A percentile compares a stretch with the other conserved stretches of the same genome.
Conservation (phyloP, 1,140 invertebrate species). For the Lordiphosa collinella region DNA sequence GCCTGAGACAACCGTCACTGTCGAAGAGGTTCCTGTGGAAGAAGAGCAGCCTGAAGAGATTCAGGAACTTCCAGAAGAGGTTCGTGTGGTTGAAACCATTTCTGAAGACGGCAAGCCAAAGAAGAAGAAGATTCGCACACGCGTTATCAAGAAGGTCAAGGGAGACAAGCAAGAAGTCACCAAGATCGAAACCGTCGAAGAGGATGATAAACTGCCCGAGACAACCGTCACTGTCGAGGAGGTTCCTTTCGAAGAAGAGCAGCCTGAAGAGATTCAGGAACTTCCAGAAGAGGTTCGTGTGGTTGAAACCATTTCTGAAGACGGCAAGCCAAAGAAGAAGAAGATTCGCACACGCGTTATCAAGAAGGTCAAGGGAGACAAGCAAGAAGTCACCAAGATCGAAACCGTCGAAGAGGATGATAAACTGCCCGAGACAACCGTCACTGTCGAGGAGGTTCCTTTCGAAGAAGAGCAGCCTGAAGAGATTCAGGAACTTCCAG, state of each 20-base stretch:
- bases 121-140: slow-evolving; percentile 4
- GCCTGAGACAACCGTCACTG: not conserved
- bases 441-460: slow-evolving; percentile 32
- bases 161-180: slow-evolving; percentile 3
- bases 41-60: slow-evolving; percentile 1
- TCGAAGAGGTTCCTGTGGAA: not conserved
- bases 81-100: not conserved
- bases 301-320: slow-evolving; percentile 58
- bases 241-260: not conserved
- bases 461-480: slow-evolving; percentile 32
- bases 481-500: slow-evolving; percentile 57
- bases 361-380: slow-evolving; percentile 33
- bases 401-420: slow-evolving; percentile 61
- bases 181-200: not conserved
- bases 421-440: slow-evolving; percentile 56
- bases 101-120: not conserved
- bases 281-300: slow-evolving; percentile 46
- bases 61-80: not conserved
- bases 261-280: slow-evolving; percentile 19
- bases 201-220: not conserved
- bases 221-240: slow-evolving; percentile 6
- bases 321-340: slow-evolving; percentile 39
- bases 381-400: slow-evolving; percentile 54
- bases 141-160: slow-evolving; percentile 3
- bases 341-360: slow-evolving; percentile 40